Evolutionary conservation across 2,113 vertebrate genomes (phyloP).

Genomic region (Chelonoidis abingdonii): DNA sequence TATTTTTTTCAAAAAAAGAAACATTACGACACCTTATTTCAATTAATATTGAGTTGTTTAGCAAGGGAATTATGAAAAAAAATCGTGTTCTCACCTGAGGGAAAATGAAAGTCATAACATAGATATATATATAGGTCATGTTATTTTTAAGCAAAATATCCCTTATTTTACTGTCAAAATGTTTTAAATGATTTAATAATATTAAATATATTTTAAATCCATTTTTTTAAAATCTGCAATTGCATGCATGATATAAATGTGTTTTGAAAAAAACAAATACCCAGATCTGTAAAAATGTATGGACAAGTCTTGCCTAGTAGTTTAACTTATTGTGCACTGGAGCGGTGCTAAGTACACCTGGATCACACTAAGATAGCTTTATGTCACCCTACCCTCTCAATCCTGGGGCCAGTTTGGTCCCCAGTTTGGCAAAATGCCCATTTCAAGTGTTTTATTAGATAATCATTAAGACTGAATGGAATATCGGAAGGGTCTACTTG

Average conservation of each 20-base stretch:
- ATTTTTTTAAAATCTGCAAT: not conserved
- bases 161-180: not conserved
- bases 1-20: not conserved
- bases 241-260: not conserved
- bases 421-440: not conserved
- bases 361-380: not conserved
- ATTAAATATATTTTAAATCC: not conserved
- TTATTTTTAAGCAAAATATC: not conserved
- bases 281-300: not conserved
- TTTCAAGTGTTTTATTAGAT: not conserved
- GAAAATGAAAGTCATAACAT: not conserved
- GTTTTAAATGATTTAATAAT: not conserved
- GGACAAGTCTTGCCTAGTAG: not conserved
- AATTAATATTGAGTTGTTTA: not conserved
- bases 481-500: too few species aligned
- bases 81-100: not conserved
- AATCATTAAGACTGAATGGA: not conserved
- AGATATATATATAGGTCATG: not conserved
- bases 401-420: not conserved
- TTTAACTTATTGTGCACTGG: not conserved
- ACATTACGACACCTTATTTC: not conserved
- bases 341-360: not conserved
- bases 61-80: not conserved
- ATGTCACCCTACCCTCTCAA: not conserved
- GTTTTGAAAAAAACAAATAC: not conserved